Evolutionary conservation across 2,888 invertebrate species (phyloP).

Genomic region (Girardia tigrina): DNA sequence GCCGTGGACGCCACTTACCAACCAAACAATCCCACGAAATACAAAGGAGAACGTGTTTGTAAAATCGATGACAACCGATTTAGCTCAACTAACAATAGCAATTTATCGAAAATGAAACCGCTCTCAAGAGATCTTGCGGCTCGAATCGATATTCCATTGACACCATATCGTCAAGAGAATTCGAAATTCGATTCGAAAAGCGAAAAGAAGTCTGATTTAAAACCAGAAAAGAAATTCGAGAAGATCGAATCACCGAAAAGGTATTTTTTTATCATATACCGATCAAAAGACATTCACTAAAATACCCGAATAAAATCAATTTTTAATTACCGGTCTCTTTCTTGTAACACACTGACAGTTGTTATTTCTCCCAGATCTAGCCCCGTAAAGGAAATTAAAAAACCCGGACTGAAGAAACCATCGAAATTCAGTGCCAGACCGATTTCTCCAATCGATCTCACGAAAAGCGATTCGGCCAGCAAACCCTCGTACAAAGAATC

Average conservation of each 20-base stretch:
- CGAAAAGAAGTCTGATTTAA: not conserved
- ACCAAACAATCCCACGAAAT: constrained; percentile 85
- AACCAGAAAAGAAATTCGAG: not conserved
- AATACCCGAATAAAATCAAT: no score
- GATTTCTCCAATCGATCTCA: not conserved
- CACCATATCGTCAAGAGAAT: not conserved
- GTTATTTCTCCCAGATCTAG: no score
- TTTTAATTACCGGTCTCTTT: no score
- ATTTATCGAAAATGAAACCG: not conserved
- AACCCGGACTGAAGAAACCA: no score
- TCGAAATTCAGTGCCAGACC: no score
- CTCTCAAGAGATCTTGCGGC: not conserved
- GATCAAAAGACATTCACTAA: no score
- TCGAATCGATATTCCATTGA: constrained; percentile 6
- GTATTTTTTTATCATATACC: no score
- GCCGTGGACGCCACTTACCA: constrained; percentile 84
- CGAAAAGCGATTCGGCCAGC: not conserved
- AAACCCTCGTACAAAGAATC: not conserved
- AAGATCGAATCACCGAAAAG: not conserved
- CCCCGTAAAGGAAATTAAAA: no score
- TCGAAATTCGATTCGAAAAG: not conserved
- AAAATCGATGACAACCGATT: not conserved
- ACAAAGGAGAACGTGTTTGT: constrained; percentile 75
- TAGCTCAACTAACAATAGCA: not conserved
- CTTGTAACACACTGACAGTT: no score